Base-by-base conservation (phyloP, 2,888 invertebrate species). In the Alloscopus bannaensis region DNA sequence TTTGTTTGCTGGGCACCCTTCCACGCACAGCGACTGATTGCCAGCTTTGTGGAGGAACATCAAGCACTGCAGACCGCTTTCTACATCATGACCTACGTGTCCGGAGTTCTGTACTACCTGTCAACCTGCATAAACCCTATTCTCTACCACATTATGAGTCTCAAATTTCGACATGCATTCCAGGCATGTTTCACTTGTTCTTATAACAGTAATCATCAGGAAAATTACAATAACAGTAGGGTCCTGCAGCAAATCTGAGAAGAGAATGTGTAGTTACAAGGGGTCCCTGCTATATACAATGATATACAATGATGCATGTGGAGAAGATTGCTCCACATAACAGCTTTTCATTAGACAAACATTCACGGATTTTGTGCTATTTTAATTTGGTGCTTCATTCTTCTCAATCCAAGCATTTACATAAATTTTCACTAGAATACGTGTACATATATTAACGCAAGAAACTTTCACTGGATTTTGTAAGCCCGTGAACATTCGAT, bases 81-180 rank as follows among this genome's bases (percentile, higher is more conserved):
- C 84, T 86, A 87, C 68, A 85, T 88, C 11, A 86, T 90, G 29
- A 89, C 88, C 66, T 88, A 90, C 86, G 87, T 90, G 16, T 90
- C 89, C 13, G 90, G 90, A 0, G 88, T 90, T 8, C 88, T 89
- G 24, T 90, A 90, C 86, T 90, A 89, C 84, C 26, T 97, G 85
- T 96, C 96, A 6, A 95, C 97, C 11, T 95, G 95, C 87, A 93
- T 97, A 87, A 98, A 98, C 88, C 97, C 98, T 6, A 79, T 84
- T 59, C 87, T 90, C 16, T 98, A 98, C 89, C 95, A 97, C 89
- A 94, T 96, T 70, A 96, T 98, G 96, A 97, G 96, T 11, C 93
- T 95, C 88, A 96, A 97, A 88, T 98, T 97, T 88, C 91, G 97
- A 59, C 94, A 94, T 84, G 97, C 97, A 57, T 97, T 97, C 89